A percentile compares a stretch with the other conserved stretches of the same genome.
Conservation (phyloP, 35 echinoderm and acorn worm species). For the Lytechinus pictus region DNA sequence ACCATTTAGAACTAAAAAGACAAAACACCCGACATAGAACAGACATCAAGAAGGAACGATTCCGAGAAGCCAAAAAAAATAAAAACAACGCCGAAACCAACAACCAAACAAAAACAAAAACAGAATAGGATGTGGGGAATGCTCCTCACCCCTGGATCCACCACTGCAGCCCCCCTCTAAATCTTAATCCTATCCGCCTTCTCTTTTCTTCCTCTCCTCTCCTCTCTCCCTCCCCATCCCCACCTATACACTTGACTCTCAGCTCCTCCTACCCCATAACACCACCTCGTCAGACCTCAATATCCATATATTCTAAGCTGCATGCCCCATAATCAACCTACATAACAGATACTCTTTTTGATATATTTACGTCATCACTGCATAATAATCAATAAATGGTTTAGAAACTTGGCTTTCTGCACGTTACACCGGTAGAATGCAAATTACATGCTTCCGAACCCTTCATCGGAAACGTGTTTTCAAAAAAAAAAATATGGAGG, state of each 20-base stretch:
- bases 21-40: no score
- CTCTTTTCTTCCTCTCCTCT: neutral
- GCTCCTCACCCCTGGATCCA: neutral
- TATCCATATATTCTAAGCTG: neutral
- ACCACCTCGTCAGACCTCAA: neutral
- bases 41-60: no score
- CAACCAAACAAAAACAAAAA: no score
- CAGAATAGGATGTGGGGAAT: no score
- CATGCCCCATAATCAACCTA: neutral
- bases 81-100: no score
- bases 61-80: no score
- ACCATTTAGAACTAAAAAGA: no score
- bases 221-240: neutral
- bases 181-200: neutral
- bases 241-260: neutral
- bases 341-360: neutral
- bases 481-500: neutral
- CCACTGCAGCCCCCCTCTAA: neutral
- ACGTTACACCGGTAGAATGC: neutral
- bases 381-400: neutral
- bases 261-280: neutral
- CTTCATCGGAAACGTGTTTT: neutral
- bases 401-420: constrained; percentile 18
- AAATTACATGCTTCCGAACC: neutral
- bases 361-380: neutral